A percentile compares a stretch with the other conserved stretches of the same genome.
phyloP scores from a whole-genome alignment of 1,140 invertebrate genomes.

The Procambarus clarkii region DNA sequence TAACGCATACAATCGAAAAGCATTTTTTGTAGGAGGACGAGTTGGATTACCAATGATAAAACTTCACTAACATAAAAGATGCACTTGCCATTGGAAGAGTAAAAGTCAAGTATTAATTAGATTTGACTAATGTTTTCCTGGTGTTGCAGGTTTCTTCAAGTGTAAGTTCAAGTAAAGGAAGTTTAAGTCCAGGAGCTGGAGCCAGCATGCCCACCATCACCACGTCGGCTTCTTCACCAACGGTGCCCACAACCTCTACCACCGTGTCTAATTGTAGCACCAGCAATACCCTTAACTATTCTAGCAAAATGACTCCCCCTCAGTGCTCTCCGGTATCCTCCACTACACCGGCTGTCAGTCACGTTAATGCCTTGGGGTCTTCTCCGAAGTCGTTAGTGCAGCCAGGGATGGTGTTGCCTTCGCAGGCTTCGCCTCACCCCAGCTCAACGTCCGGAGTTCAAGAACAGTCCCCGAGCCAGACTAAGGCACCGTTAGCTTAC shows the following conservation, averaged over 20 bases:
- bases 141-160: neutral
- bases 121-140: neutral
- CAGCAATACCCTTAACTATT: constrained; percentile 12
- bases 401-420: constrained; percentile 36
- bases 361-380: constrained; percentile 29
- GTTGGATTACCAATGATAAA: no score
- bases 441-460: constrained; percentile 24
- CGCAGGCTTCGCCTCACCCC: constrained; percentile 40
- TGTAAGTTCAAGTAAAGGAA: constrained; percentile 17
- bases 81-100: no score
- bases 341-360: neutral
- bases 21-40: no score
- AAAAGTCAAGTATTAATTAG: no score
- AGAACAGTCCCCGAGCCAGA: constrained; percentile 41
- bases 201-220: constrained; percentile 62
- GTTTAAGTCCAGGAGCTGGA: constrained; percentile 31
- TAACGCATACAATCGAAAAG: no score
- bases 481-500: constrained; percentile 21
- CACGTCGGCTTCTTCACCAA: constrained; percentile 54
- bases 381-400: constrained; percentile 42
- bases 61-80: no score
- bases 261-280: constrained; percentile 25
- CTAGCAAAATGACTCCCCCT: constrained; percentile 42
- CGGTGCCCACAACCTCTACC: constrained; percentile 54
- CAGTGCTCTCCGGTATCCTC: constrained; percentile 48